Evolutionary conservation across 2,888 invertebrate genomes (phyloP).

Genomic region (Dioctria rufipes): DNA sequence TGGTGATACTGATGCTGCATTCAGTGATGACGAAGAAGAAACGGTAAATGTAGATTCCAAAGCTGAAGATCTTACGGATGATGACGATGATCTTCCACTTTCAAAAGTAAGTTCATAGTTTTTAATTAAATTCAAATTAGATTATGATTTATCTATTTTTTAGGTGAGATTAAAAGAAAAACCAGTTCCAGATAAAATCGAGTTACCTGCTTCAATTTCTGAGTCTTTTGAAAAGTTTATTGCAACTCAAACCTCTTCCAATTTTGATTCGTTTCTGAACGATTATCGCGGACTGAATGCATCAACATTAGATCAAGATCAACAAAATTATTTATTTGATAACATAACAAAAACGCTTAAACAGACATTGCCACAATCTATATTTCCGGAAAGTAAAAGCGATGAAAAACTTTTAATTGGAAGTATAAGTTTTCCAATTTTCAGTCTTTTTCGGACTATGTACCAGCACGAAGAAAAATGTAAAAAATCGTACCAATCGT

Average conservation of each 20-base stretch:
- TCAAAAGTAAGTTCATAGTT: conserved; percentile 82
- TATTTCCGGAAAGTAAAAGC: conserved; percentile 74
- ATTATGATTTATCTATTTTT: conserved; percentile 21
- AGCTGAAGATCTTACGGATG: conserved; percentile 70
- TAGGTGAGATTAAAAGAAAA: conserved; percentile 71
- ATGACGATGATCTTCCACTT: conserved; percentile 81
- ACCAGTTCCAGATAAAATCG: conserved; percentile 69
- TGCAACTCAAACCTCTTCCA: conserved; percentile 67
- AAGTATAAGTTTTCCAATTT: conserved; percentile 87
- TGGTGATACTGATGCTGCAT: conserved; percentile 63
- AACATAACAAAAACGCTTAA: conserved; percentile 68
- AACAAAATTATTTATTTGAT: conserved; percentile 70
- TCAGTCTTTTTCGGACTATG: conserved; percentile 89
- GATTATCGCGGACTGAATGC: conserved; percentile 68
- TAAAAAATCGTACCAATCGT: conserved; percentile 83
- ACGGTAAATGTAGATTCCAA: conserved; percentile 69
- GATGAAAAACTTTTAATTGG: conserved; percentile 78
- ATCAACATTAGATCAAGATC: conserved; percentile 68
- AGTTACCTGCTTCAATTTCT: conserved; percentile 68
- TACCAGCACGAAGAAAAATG: conserved; percentile 83
- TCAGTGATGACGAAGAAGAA: conserved; percentile 75
- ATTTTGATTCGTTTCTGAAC: conserved; percentile 69
- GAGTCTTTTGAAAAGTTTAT: conserved; percentile 70
- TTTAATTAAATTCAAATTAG: background rate
- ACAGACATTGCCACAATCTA: conserved; percentile 68